Base-by-base conservation (phyloP, 2,113 vertebrate genomes). In the Gracilinanus agilis region DNA sequence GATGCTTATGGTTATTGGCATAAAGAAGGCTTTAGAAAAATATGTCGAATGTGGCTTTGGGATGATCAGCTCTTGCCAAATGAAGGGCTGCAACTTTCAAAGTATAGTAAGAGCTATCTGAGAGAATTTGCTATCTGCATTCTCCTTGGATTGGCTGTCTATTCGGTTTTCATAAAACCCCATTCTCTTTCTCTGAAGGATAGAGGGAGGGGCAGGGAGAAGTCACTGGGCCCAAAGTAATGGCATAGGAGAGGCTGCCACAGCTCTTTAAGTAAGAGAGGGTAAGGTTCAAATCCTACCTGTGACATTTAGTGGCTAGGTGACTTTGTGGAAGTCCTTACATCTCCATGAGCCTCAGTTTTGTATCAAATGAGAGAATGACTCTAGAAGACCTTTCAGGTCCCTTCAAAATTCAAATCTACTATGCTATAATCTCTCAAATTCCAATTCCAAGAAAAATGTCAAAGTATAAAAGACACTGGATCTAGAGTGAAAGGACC, bases 341-440 rank as follows among this genome's bases (percentile, higher is more conserved):
- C n/a, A 94, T n/a, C 34, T 9, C 58, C 83, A 93, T 89, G 0
- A 3, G 40, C 55, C 88, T 95, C 0, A 0, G 7, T 89, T 90
- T 96, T 95, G 92, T 92, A 90, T 67, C 91, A 25, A 67, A 67
- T 53, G 61, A 19, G 29, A 11, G 10, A 96, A 40, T 88, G 56
- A n/a, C 0, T 91, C 16, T 67, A 88, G 58, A 61, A 3, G 11
- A 61, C 11, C 25, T 61, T 61, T 61, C 5, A 61, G 27, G 25
- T 29, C 27, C 58, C 7, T n/a, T 83, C 67, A 16, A 83, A 83
- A 40, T 23, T 83, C 16, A 83, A 83, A 40, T 83, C 61, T 83
- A 40, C 67, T 40, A 2, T 40, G 19, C 34, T 83, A 40, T 23
- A 21, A 40, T 40, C 19, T 40, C 13, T 83, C n/a, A 83, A 40